Evolutionary conservation across 2,888 invertebrate species (phyloP).

Genomic region (Hydropsyche betteni): DNA sequence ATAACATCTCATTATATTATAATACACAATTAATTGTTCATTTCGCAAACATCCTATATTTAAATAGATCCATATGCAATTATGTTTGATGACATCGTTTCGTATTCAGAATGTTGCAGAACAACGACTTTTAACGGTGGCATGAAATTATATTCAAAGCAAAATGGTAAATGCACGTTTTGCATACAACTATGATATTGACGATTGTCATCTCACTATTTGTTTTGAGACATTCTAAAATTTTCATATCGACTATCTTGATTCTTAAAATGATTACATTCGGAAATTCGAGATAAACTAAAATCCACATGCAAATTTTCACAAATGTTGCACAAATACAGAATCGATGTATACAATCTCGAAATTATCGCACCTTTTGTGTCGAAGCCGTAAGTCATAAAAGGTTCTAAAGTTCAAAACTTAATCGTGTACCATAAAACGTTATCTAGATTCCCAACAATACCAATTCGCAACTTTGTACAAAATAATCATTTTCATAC

Average conservation of each 20-base stretch:
- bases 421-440: too few relatives aligned
- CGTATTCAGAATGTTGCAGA: neutral
- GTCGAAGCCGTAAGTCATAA: slow-evolving; percentile 31
- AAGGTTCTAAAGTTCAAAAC: slow-evolving; percentile 31
- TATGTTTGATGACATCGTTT: neutral
- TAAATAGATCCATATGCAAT: too few relatives aligned
- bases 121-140: slow-evolving; percentile 1
- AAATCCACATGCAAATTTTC: neutral
- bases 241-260: too few relatives aligned
- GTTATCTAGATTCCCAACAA: too few relatives aligned
- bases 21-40: too few relatives aligned
- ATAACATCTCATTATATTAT: too few relatives aligned
- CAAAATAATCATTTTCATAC: too few relatives aligned
- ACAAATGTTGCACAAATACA: slow-evolving; percentile 12
- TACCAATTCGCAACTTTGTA: too few relatives aligned
- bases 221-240: too few relatives aligned
- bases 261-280: too few relatives aligned
- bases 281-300: neutral
- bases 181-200: slow-evolving; percentile 15
- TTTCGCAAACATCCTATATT: too few relatives aligned
- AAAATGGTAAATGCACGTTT: slow-evolving; percentile 19
- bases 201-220: slow-evolving; percentile 11
- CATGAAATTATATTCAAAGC: neutral
- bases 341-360: neutral
- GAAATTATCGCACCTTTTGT: slow-evolving; percentile 37